Percentiles rank a stretch among this genome's conserved stretches.
These are phyloP conservation scores for Eristalis intricaria DNA, from an alignment of 2,888 invertebrate species.

Conservation along the genomic window DNA sequence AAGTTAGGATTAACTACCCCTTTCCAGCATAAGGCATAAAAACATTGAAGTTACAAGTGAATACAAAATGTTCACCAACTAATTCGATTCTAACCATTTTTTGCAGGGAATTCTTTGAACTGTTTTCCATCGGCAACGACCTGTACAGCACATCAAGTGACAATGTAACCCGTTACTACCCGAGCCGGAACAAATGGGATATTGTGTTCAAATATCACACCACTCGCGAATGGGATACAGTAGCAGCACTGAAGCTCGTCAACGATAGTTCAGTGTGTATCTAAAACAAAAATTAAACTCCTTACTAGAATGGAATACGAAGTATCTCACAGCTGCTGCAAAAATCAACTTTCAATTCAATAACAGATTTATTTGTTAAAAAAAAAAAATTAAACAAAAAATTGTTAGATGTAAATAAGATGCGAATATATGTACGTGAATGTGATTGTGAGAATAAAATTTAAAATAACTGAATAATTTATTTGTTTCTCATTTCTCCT, in stretches of 20 bases:
- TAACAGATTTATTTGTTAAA: constrained; percentile 67
- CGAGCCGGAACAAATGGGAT: constrained; percentile 73
- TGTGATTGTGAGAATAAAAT: constrained; percentile 68
- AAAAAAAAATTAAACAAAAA: constrained; percentile 40
- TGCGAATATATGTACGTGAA: constrained; percentile 61
- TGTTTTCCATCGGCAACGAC: constrained; percentile 75
- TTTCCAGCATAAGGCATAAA: too few species aligned
- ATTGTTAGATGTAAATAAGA: constrained; percentile 60
- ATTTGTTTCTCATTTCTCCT: constrained; percentile 40
- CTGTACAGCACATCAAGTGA: constrained; percentile 75
- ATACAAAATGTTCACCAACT: not conserved
- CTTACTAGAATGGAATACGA: not conserved
- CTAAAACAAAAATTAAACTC: constrained; percentile 2
- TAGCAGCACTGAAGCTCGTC: constrained; percentile 74
- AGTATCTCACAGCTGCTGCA: not conserved
- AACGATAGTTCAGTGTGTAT: constrained; percentile 56
- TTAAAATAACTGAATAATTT: constrained; percentile 67
- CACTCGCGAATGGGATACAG: constrained; percentile 76
- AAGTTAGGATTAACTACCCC: too few species aligned
- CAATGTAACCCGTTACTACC: constrained; percentile 74
- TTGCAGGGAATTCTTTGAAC: constrained; percentile 75
- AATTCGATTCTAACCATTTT: not conserved
- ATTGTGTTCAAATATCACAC: constrained; percentile 73
- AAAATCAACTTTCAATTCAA: constrained; percentile 55
- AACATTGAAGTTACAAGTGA: not conserved